Percentiles rank a stretch among this genome's conserved stretches.
Evolutionary conservation across 1,140 invertebrate species (phyloP).

Genomic region (Apis laboriosa): DNA sequence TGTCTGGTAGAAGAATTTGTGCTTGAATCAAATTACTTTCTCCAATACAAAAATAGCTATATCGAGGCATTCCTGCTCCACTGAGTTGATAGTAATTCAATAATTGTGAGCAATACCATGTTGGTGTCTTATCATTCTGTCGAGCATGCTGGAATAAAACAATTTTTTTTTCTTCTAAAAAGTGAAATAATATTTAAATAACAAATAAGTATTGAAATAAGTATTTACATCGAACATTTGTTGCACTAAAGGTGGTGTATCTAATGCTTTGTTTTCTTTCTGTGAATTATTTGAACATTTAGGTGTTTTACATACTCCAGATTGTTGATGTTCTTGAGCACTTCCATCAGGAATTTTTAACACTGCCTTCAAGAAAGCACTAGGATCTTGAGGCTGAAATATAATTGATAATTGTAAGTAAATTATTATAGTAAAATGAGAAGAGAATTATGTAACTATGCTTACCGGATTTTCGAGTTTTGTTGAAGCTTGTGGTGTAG

Average conservation of each 20-base stretch:
- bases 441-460: background rate
- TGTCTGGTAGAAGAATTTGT: slow-evolving; percentile 75
- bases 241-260: slow-evolving; percentile 75
- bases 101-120: slow-evolving; percentile 72
- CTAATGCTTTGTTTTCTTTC: slow-evolving; percentile 61
- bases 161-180: background rate
- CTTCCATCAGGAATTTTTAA: slow-evolving; percentile 76
- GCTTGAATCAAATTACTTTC: slow-evolving; percentile 70
- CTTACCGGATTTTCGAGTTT: slow-evolving; percentile 51
- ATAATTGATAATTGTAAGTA: background rate
- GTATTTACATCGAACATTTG: slow-evolving; percentile 76
- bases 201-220: slow-evolving; percentile 17
- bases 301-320: too few species aligned
- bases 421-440: background rate
- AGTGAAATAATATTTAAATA: slow-evolving; percentile 24
- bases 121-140: slow-evolving; percentile 57
- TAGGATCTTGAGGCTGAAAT: slow-evolving; percentile 74
- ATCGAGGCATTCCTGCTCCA: slow-evolving; percentile 76
- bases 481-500: background rate
- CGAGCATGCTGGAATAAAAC: slow-evolving; percentile 69
- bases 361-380: slow-evolving; percentile 77
- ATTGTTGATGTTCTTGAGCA: slow-evolving; percentile 20
- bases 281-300: slow-evolving; percentile 6
- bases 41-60: slow-evolving; percentile 71
- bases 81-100: slow-evolving; percentile 76